A percentile compares a stretch with the other conserved stretches of the same genome.
Evolutionary conservation across 2,797 vertebrate genomes (phyloP).

Genomic region (Micromesistius poutassou): DNA sequence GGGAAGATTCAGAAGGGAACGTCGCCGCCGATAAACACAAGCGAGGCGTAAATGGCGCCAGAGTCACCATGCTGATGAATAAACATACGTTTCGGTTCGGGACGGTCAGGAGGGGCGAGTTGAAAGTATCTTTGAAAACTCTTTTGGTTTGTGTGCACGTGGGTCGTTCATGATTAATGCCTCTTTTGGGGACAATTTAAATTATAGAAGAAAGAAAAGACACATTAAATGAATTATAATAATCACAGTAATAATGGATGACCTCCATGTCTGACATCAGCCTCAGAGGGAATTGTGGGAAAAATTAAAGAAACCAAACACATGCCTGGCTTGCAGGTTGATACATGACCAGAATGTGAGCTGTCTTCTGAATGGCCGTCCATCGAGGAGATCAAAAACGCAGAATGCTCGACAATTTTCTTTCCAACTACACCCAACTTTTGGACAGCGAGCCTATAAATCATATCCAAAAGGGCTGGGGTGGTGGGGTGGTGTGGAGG

Average conservation of each 20-base stretch:
- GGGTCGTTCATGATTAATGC: too few relatives aligned
- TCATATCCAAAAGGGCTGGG: slow-evolving; percentile 51
- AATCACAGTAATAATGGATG: too few relatives aligned
- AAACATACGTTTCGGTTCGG: too few relatives aligned
- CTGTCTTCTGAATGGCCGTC: slow-evolving; percentile 41
- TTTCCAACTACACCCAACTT: slow-evolving; percentile 28
- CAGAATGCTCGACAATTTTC: slow-evolving; percentile 54
- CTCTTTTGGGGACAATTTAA: too few relatives aligned
- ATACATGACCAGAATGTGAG: slow-evolving; percentile 42
- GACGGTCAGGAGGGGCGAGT: too few relatives aligned
- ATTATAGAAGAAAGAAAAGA: too few relatives aligned
- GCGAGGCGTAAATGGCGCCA: too few relatives aligned
- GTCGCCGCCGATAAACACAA: too few relatives aligned
- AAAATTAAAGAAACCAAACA: slow-evolving; percentile 11
- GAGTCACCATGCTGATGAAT: too few relatives aligned
- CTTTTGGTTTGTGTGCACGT: too few relatives aligned
- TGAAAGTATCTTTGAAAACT: too few relatives aligned
- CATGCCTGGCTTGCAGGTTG: slow-evolving; percentile 52
- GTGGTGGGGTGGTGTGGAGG: slow-evolving; percentile 33
- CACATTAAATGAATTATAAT: slow-evolving; percentile 37
- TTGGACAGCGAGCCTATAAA: slow-evolving; percentile 48
- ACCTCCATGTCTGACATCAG: slow-evolving; percentile 26
- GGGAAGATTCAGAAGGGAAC: too few relatives aligned
- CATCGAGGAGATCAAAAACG: slow-evolving; percentile 55
- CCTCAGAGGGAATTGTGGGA: slow-evolving; percentile 21